These are phyloP conservation scores for Stenolophus ochropezus DNA, from an alignment of 2,888 invertebrate species.

Conservation along the genomic window DNA sequence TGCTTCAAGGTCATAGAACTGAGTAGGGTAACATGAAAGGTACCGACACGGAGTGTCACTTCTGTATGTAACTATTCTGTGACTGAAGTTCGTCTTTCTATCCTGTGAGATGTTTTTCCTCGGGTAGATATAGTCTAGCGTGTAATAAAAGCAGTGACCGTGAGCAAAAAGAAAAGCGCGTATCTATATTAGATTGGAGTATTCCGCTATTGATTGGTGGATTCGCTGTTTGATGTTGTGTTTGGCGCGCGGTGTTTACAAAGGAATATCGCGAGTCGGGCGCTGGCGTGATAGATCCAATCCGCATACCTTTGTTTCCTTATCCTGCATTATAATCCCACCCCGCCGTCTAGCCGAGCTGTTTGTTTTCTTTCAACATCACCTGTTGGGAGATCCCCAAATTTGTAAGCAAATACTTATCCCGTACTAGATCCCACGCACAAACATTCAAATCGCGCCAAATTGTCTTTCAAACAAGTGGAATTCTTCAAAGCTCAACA, in stretches of 20 bases:
- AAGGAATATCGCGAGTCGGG: slow-evolving; percentile 18
- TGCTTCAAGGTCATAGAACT: no score
- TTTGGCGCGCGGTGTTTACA: slow-evolving; percentile 11
- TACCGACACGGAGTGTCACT: no score
- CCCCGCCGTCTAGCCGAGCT: neutral
- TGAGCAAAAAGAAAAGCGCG: neutral
- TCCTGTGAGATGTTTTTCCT: no score
- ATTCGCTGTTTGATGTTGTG: neutral
- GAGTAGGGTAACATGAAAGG: no score
- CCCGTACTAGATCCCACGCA: neutral
- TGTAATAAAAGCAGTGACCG: neutral
- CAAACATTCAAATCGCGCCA: no score
- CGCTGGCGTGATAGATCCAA: slow-evolving; percentile 15
- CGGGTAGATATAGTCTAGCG: neutral
- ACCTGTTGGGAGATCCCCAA: neutral
- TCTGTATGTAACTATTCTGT: no score
- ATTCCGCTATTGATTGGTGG: neutral
- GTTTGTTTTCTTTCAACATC: neutral
- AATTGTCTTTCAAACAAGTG: no score
- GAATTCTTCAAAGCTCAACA: no score
- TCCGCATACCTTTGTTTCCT: slow-evolving; percentile 29
- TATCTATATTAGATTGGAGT: neutral
- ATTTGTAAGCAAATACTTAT: neutral
- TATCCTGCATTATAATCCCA: slow-evolving; percentile 4
- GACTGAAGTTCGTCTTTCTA: no score